These are phyloP conservation scores for Electrophaes corylata DNA, from an alignment of 2,888 invertebrate species.

Conservation along the genomic window DNA sequence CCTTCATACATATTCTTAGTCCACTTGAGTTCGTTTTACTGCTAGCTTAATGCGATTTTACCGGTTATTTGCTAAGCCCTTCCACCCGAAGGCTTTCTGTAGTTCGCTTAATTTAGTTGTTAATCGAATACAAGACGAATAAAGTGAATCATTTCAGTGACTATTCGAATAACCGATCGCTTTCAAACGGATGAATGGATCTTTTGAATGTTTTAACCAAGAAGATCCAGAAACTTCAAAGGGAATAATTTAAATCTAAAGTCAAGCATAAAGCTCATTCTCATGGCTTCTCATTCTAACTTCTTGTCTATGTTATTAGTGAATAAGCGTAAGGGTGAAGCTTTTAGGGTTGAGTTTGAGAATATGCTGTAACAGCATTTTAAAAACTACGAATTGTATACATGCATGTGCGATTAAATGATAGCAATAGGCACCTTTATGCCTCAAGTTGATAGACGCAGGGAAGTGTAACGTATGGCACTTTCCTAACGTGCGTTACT, in stretches of 20 bases:
- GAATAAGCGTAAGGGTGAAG: no score
- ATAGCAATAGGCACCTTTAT: no score
- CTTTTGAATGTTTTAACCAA: constrained; percentile 11
- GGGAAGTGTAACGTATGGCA: no score
- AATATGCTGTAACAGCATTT: no score
- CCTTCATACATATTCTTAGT: constrained; percentile 1
- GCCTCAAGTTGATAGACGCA: no score
- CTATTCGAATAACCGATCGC: constrained; percentile 35
- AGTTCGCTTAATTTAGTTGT: constrained; percentile 44
- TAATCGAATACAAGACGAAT: constrained; percentile 47
- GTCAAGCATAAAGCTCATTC: neutral
- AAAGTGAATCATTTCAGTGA: constrained; percentile 40
- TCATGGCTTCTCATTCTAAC: neutral
- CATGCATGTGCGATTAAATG: no score
- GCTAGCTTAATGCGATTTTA: constrained; percentile 28
- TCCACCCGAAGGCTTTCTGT: constrained; percentile 41
- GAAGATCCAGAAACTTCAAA: neutral
- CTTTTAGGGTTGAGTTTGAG: no score
- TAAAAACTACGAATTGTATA: no score
- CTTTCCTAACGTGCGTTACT: no score
- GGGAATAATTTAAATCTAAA: neutral
- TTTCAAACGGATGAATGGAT: constrained; percentile 23
- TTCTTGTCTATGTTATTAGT: no score
- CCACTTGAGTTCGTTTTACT: constrained; percentile 17
- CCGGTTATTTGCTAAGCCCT: constrained; percentile 45